Evolutionary conservation across 2,113 vertebrate genomes (phyloP).

Genomic region (Percina caprodes): DNA sequence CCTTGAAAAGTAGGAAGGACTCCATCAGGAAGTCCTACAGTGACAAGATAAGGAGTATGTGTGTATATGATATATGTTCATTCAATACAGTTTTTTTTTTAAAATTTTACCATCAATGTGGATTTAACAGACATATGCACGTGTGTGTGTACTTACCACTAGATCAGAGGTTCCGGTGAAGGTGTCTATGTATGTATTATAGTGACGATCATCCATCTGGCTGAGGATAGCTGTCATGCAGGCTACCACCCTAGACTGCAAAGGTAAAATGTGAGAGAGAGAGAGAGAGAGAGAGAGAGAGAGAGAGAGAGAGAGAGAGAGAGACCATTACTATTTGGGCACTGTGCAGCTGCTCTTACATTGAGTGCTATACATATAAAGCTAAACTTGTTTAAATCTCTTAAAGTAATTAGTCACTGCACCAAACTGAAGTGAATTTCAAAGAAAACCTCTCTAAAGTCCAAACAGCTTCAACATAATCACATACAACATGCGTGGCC

Average conservation of each 20-base stretch:
- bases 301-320: constrained; percentile 21
- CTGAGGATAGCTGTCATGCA: constrained; percentile 97
- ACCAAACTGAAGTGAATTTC: neutral
- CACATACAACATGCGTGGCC: neutral
- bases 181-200: constrained; percentile 93
- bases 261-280: constrained; percentile 10
- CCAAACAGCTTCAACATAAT: constrained; percentile 22
- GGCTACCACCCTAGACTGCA: constrained; percentile 94
- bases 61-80: neutral
- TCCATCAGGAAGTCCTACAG: constrained; percentile 98
- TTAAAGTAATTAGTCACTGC: constrained; percentile 21
- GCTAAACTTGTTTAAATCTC: neutral
- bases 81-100: neutral
- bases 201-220: constrained; percentile 96
- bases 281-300: constrained; percentile 7
- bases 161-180: constrained; percentile 90
- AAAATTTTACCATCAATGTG: neutral
- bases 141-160: constrained; percentile 87
- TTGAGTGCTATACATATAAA: constrained; percentile 28
- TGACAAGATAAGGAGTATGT: neutral
- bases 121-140: neutral
- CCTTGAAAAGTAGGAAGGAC: constrained; percentile 96
- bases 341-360: constrained; percentile 9
- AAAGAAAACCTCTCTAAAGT: neutral
- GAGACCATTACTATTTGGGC: constrained; percentile 32